Evolutionary conservation across 1,140 invertebrate species (phyloP), one percentile per base, ranked within the genome.

Genomic region (Tetranychus urticae): DNA sequence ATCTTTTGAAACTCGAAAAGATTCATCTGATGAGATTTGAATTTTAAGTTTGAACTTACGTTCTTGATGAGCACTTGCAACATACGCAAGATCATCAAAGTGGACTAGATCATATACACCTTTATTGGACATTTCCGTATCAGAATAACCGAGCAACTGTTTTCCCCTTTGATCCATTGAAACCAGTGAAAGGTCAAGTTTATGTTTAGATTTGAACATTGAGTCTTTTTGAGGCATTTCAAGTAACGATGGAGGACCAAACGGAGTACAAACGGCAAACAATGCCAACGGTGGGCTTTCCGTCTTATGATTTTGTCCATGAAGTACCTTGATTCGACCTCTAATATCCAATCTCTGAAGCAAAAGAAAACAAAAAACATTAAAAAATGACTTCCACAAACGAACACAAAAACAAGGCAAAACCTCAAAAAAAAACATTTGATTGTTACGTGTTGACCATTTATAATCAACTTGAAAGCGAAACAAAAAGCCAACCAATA

Each of bases 191-290:
- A 98, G 79, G 74, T 97, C 92, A 59, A 98, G 79, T 72, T 96
- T 96, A 77, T 97, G 94, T 77, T 97, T 97, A 70, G 88, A 93
- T 75, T 97, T 97, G 76, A 98, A 97, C 82, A 94, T 93, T 61
- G 92, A 86, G 75, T 97, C 67, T 62, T 78, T 74, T 56, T 72
- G 69, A 13, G 71, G 69, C 62, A 73, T 68, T 63, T 77, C 75
- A 12, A 75, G 66, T 6, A 77, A 67, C 6, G 78, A 77, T 23
- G 80, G 74, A 2, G 93, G 93, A 1, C 94, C 94, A 70, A 97
- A 97, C 0, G 94, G 94, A 1, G 92, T 97, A 71, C 93, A 97
- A 55, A 97, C 83, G 37, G 92, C 92, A 71, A 97, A 97, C 13
- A 98, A 74, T 0, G 88, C 93, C 69, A 97, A 69, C 0, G 88